Base-by-base conservation (phyloP, 1,140 invertebrate species). In the Drosophila rhopaloa region DNA sequence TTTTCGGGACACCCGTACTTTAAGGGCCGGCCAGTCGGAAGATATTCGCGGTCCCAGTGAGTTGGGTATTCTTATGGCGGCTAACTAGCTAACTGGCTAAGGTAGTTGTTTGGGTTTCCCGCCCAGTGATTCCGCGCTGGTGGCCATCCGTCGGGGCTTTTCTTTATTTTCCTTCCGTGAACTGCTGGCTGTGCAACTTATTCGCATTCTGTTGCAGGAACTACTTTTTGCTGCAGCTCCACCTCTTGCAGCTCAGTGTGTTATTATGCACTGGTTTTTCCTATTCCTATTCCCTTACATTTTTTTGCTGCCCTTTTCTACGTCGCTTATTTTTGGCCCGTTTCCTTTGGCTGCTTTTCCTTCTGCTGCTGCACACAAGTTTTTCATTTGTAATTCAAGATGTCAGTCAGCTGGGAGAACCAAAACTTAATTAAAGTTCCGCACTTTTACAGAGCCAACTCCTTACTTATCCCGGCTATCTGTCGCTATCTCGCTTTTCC, bases 321-420 rank as follows among this genome's bases (percentile, higher is more conserved):
- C 37, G 66, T 56, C 40, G 66, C 50, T 85, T 70, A 54, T 60
- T 72, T 57, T 48, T 73, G 46, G 47, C 35, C 56, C 29, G 37
- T 44, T 72, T 79, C 76, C 67, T 77, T 73, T 72, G 58, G 63
- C 61, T 24, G 61, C 54, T 48, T 14, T n/a, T 56, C 54, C 66
- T 81, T 71, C 83, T 48, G 43, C 40, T 56, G 60, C 66, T 81
- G 80, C 83, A 86, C 78, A 84, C 85, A 90, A 89, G 81, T 89
- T 89, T 90, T 89, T 89, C 85, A 89, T 89, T 89, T 89, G 85
- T 89, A 89, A 89, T 89, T 89, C 85, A 89, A 90, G 85, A 85
- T 89, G 85, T 89, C 85, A 89, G 85, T 89, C 85, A 90, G 85
- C 71, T 89, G 85, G 81, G 85, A 89, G 81, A 81, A 85, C 85